Percentiles rank a stretch among this genome's conserved stretches.
Evolutionary conservation across 2,888 invertebrate species (phyloP).

Genomic region (Campopleginae sp.): DNA sequence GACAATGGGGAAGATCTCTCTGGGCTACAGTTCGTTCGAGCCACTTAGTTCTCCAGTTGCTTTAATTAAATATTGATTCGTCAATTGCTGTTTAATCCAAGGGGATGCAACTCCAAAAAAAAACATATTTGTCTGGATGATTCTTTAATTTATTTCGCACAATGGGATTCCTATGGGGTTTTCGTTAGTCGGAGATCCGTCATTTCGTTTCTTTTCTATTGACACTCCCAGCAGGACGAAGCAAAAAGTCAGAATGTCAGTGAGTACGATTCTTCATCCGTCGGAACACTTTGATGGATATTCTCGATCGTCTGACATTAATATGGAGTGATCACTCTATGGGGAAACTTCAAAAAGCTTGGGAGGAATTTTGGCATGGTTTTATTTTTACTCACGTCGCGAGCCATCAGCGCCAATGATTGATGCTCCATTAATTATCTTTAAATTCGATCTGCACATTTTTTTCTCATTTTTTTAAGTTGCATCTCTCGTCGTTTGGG

Average conservation of each 20-base stretch:
- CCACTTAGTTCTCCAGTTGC: not conserved
- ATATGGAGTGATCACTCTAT: constrained; percentile 56
- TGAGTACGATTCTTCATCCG: not conserved
- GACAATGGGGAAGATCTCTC: not conserved
- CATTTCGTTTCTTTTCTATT: not conserved
- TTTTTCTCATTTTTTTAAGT: not conserved
- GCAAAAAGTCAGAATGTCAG: not conserved
- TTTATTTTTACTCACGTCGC: constrained; percentile 36
- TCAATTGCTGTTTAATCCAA: not conserved
- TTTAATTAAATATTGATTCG: constrained; percentile 2
- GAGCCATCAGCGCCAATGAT: constrained; percentile 46
- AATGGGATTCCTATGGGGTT: not conserved
- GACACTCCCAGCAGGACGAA: not conserved
- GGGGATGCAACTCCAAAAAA: not conserved
- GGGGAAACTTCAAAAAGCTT: constrained; percentile 12
- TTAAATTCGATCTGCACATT: not conserved
- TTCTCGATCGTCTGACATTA: constrained; percentile 49
- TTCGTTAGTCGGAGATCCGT: not conserved
- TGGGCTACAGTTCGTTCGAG: not conserved
- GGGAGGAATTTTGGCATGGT: not conserved
- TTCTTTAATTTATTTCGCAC: not conserved
- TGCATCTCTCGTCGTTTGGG: not conserved
- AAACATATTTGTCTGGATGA: not conserved
- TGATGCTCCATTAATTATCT: constrained; percentile 55
- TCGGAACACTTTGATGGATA: constrained; percentile 29